Percentiles rank a stretch among this genome's conserved stretches.
Conservation (phyloP, 2,888 invertebrate genomes). For the Molorchus minor region DNA sequence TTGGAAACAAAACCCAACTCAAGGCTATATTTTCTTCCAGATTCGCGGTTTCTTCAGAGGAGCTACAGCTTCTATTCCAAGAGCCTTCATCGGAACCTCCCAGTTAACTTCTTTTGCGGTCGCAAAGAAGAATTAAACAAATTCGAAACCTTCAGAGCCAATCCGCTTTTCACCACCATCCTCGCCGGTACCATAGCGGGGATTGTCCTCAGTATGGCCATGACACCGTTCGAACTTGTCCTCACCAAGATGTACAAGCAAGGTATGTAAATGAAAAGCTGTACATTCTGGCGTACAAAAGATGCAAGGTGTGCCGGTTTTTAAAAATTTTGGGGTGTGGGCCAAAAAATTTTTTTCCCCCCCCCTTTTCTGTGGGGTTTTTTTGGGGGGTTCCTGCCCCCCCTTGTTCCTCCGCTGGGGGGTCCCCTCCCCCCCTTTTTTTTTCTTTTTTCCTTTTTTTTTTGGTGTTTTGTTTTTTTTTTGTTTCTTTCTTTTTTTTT, state of each 20-base stretch:
- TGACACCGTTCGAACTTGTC: slow-evolving; percentile 88
- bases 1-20: no score
- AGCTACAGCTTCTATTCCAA: slow-evolving; percentile 74
- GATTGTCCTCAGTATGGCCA: slow-evolving; percentile 74
- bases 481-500: no score
- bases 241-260: slow-evolving; percentile 90
- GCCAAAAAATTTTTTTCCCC: no score
- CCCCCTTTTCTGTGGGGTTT: no score
- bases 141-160: slow-evolving; percentile 54
- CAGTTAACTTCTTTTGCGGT: slow-evolving; percentile 83
- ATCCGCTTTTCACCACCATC: slow-evolving; percentile 68
- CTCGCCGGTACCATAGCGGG: slow-evolving; percentile 80
- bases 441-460: slow-evolving; percentile 1
- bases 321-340: no score
- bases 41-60: slow-evolving; percentile 80
- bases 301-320: no score
- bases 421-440: no score
- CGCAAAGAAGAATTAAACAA: slow-evolving; percentile 65
- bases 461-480: no score
- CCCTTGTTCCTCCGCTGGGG: no score
- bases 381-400: no score
- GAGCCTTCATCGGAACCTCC: slow-evolving; percentile 80
- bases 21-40: slow-evolving; percentile 39
- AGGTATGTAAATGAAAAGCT: slow-evolving; percentile 71
- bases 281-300: no score